phyloP scores from a whole-genome alignment of 1,140 invertebrate species.

The Drosophila carrolli region DNA sequence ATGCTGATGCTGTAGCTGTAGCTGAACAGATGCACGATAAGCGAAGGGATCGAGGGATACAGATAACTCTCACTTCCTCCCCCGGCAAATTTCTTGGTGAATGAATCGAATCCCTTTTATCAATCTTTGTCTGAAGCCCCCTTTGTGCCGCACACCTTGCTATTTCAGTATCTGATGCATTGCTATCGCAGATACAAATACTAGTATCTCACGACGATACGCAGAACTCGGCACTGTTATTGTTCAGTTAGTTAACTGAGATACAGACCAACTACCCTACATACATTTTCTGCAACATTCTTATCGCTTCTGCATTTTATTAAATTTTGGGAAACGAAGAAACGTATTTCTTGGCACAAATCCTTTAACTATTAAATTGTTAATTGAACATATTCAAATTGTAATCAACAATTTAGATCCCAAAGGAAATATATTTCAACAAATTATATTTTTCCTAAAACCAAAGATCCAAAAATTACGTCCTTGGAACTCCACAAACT shows the following conservation, averaged over 20 bases:
- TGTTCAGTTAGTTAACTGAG: neutral
- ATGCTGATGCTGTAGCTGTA: constrained; percentile 16
- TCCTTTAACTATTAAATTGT: too few species aligned
- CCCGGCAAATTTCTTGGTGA: neutral
- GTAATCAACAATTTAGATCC: too few species aligned
- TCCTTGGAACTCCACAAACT: neutral
- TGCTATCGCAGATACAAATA: constrained; percentile 17
- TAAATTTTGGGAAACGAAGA: neutral
- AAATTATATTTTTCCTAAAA: too few species aligned
- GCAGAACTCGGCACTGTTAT: constrained; percentile 27
- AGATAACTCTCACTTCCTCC: constrained; percentile 37
- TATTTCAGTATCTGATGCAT: constrained; percentile 16
- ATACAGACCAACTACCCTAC: neutral
- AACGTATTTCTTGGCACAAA: too few species aligned
- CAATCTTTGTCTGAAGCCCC: constrained; percentile 38
- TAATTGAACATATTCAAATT: too few species aligned
- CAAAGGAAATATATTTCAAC: too few species aligned
- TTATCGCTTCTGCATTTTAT: neutral
- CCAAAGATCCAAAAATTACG: too few species aligned
- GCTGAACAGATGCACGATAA: constrained; percentile 63
- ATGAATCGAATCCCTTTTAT: constrained; percentile 51
- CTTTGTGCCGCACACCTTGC: constrained; percentile 42
- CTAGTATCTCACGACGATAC: constrained; percentile 24
- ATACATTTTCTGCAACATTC: neutral
- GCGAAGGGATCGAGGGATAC: constrained; percentile 32